Base-by-base conservation (phyloP, 1,140 invertebrate species). In the Drosophila busckii region DNA sequence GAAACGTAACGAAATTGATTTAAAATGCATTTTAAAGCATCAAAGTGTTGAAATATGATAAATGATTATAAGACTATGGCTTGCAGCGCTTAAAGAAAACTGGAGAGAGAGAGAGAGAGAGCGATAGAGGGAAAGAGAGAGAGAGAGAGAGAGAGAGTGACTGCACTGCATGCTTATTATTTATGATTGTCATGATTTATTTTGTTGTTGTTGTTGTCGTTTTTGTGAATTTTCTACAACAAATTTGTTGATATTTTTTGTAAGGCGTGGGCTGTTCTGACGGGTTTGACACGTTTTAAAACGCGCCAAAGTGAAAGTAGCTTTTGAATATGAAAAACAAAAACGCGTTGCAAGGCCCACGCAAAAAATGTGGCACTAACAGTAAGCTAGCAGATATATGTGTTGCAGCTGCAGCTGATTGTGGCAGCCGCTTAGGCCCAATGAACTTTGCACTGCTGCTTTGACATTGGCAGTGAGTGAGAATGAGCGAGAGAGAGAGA, bases 11-110 rank as follows among this genome's bases (percentile, higher is more conserved):
- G 50, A 82, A 82, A 82, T 82, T 83, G 69, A 82, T 82, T 82
- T 82, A 78, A 69, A 82, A 83, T 83, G 76, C 76, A 83, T 76
- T 83, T 83, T 83, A 75, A 83, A 70, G 70, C 76, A 83, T 83
- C 58, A 84, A 83, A 67, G 76, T 83, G 76, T 83, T 83, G 76
- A 83, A 83, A 83, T 64, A 70, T 76, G 76, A 83, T 83, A 61
- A 83, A 83, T 83, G 76, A 70, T 76, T 63, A 70, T 83, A 54
- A 50, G 53, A 62, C 38, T 52, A 35, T 40, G 56, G n/a, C 41
- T 46, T 46, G 56, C 19, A 40, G 56, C 50, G 55, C 31, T 5
- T 10, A 40, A 16, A 19, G 8, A 45, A 13, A 26, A 13, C 23
- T 6, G 3, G 2, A 42, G 13, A 35, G 17, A 23, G 16, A 26